These are phyloP conservation scores for Chaetops frenatus DNA, from an alignment of 2,113 vertebrate species.

Conservation along the genomic window DNA sequence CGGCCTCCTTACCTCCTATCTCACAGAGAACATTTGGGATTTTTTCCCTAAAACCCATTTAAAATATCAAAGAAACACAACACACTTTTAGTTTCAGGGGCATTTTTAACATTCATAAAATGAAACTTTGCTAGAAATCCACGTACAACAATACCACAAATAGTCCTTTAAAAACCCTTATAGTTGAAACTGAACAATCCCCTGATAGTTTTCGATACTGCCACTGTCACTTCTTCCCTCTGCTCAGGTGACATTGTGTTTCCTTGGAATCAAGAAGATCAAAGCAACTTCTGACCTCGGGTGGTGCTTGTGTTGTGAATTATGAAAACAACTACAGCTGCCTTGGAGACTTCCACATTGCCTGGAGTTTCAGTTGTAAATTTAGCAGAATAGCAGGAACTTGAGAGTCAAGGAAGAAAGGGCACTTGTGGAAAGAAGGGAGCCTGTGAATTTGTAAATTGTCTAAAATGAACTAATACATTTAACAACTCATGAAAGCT, in stretches of 20 bases:
- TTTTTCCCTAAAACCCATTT: neutral
- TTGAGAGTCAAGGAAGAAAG: neutral
- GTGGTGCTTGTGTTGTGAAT: neutral
- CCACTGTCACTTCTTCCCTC: neutral
- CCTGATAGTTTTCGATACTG: neutral
- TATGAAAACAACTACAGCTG: neutral
- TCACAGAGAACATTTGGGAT: neutral
- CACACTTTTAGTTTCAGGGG: neutral
- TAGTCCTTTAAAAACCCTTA: neutral
- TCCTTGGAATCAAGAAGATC: neutral
- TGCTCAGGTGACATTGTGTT: neutral
- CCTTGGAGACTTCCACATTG: neutral
- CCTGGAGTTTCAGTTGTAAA: neutral
- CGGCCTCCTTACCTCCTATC: neutral
- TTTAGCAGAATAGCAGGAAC: neutral
- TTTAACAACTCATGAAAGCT: neutral
- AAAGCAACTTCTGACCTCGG: neutral
- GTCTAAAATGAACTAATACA: neutral
- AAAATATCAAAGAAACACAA: neutral
- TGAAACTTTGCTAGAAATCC: neutral
- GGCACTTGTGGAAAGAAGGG: neutral
- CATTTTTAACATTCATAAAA: neutral
- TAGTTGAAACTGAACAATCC: neutral
- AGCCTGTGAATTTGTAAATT: neutral
- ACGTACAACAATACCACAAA: neutral